These are phyloP conservation scores for Syrmaticus mikado DNA, from an alignment of 2,113 vertebrate genomes.

Conservation along the genomic window DNA sequence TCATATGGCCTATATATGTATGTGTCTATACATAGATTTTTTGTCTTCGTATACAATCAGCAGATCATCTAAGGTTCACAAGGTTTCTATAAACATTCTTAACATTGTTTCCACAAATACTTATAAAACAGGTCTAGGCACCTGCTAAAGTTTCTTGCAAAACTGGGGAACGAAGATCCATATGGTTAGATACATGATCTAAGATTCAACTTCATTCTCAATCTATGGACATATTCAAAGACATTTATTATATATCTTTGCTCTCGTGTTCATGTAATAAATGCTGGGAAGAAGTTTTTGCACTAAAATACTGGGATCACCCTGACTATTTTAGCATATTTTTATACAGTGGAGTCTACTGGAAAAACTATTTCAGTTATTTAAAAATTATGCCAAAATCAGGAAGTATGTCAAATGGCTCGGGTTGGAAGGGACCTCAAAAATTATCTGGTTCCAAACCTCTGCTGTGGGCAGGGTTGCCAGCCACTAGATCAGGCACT, in stretches of 20 bases:
- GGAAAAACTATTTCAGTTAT: not conserved
- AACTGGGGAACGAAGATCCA: slow-evolving; percentile 22
- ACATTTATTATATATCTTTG: slow-evolving; percentile 31
- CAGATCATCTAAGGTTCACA: slow-evolving; percentile 15
- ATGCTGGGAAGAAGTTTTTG: slow-evolving; percentile 14
- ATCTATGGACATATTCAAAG: slow-evolving; percentile 37
- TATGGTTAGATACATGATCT: slow-evolving; percentile 39
- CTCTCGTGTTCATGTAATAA: slow-evolving; percentile 2
- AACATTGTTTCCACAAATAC: not conserved
- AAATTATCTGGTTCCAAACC: too few relatives aligned
- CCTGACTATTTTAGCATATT: slow-evolving; percentile 12
- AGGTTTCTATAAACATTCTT: slow-evolving; percentile 6
- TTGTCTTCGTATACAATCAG: slow-evolving; percentile 41
- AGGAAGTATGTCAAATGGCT: too few relatives aligned
- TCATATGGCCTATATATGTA: slow-evolving; percentile 62
- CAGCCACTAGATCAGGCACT: too few relatives aligned
- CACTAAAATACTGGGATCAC: not conserved
- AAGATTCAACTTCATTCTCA: slow-evolving; percentile 30
- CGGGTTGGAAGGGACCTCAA: too few relatives aligned
- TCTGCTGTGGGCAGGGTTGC: too few relatives aligned
- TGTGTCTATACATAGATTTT: slow-evolving; percentile 61
- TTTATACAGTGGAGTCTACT: slow-evolving; percentile 1
- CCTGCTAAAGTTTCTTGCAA: slow-evolving; percentile 7
- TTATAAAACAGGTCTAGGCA: slow-evolving; percentile 30
- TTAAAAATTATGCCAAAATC: too few relatives aligned